A percentile compares a stretch with the other conserved stretches of the same genome.
These are phyloP conservation scores for Musca domestica DNA, from an alignment of 1,140 invertebrate species.

Conservation along the genomic window DNA sequence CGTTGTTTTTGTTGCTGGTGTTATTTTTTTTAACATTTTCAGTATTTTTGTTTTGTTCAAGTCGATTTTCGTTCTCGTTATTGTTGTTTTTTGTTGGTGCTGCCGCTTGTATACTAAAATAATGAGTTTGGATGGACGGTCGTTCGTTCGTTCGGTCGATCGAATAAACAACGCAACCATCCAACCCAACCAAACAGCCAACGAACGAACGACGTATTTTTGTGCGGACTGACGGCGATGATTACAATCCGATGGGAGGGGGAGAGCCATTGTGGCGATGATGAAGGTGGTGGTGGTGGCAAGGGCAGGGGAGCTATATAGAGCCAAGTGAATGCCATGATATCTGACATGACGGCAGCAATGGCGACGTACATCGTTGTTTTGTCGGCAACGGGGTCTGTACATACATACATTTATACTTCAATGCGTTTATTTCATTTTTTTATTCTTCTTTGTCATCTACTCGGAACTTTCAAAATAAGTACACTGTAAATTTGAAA, in stretches of 20 bases:
- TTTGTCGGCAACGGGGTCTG: constrained; percentile 24
- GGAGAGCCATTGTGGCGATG: not conserved
- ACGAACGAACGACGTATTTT: not conserved
- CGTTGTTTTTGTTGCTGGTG: not conserved
- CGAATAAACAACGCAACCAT: constrained; percentile 13
- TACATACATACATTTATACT: constrained; percentile 5
- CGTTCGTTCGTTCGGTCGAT: constrained; percentile 1
- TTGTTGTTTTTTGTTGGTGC: constrained; percentile 13
- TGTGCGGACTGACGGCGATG: not conserved
- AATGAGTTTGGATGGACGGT: constrained; percentile 6
- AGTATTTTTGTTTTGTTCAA: constrained; percentile 31
- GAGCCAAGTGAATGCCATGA: constrained; percentile 26
- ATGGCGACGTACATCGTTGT: constrained; percentile 21
- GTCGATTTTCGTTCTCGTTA: constrained; percentile 16
- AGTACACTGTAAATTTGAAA: not conserved
- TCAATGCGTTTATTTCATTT: not conserved
- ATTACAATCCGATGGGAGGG: not conserved
- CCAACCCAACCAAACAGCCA: constrained; percentile 17
- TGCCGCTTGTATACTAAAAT: constrained; percentile 4
- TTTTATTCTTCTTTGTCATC: not conserved
- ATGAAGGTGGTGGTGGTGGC: not conserved
- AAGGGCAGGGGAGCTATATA: constrained; percentile 8
- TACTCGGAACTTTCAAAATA: not conserved
- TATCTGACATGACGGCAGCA: constrained; percentile 26
- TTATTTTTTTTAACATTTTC: constrained; percentile 32